Conservation (phyloP, 1,140 invertebrate species). For the Dinoponera quadriceps region DNA sequence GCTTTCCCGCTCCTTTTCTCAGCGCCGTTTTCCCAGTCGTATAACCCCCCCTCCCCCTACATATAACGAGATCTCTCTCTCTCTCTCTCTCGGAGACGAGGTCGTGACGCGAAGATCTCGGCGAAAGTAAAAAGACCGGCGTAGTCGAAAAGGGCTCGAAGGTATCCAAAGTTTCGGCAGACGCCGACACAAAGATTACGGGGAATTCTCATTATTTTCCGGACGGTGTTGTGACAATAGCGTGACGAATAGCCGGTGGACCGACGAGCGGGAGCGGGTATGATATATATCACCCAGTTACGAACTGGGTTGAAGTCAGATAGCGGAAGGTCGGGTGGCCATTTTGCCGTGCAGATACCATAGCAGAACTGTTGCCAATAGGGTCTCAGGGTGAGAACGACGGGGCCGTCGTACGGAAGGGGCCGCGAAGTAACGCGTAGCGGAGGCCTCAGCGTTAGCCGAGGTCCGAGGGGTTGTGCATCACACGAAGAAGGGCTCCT, state of each 20-base stretch:
- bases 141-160: neutral
- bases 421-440: slow-evolving; percentile 71
- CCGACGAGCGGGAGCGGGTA: neutral
- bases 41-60: neutral
- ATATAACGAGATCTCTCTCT: neutral
- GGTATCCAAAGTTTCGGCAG: no score
- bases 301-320: slow-evolving; percentile 60
- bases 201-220: slow-evolving; percentile 29
- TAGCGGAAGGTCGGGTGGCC: slow-evolving; percentile 75
- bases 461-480: slow-evolving; percentile 71
- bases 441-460: slow-evolving; percentile 56
- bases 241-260: slow-evolving; percentile 44
- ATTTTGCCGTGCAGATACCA: slow-evolving; percentile 77
- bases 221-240: slow-evolving; percentile 10
- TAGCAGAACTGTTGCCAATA: slow-evolving; percentile 79
- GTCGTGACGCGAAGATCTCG: neutral
- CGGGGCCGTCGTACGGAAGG: slow-evolving; percentile 63
- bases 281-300: slow-evolving; percentile 50
- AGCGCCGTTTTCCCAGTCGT: neutral
- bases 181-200: neutral
- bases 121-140: neutral
- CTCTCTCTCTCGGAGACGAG: no score
- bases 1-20: neutral
- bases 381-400: slow-evolving; percentile 74
- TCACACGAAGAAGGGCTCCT: slow-evolving; percentile 74